Conservation (phyloP, 2,888 invertebrate species). For the Archips xylosteana region DNA sequence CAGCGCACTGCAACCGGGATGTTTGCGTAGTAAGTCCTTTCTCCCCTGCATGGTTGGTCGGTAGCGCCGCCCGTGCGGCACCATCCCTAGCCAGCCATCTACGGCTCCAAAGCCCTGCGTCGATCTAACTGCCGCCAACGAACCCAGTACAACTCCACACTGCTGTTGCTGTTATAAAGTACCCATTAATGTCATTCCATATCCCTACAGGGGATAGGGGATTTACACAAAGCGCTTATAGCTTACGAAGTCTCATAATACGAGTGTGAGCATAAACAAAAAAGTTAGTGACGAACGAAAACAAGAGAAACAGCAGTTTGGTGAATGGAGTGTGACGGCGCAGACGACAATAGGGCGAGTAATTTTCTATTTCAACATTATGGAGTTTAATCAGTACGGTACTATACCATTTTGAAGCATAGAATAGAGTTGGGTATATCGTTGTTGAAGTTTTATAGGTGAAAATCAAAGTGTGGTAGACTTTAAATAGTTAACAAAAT, state of each 20-base stretch:
- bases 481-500: conserved; percentile 63
- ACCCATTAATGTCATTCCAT: conserved; percentile 21
- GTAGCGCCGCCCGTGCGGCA: conserved; percentile 43
- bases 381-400: conserved; percentile 67
- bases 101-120: not conserved
- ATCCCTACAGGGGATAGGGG: conserved; percentile 61
- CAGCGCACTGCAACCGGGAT: conserved; percentile 62
- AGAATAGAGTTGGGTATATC: conserved; percentile 76
- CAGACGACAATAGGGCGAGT: conserved; percentile 81
- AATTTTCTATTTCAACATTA: conserved; percentile 78
- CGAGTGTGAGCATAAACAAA: conserved; percentile 51
- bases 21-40: conserved; percentile 71
- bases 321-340: conserved; percentile 72
- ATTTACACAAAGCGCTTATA: conserved; percentile 55
- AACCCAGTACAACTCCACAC: conserved; percentile 26
- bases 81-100: conserved; percentile 1
- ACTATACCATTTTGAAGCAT: conserved; percentile 66
- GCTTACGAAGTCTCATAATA: conserved; percentile 44
- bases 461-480: conserved; percentile 73
- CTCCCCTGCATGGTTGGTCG: conserved; percentile 61
- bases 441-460: conserved; percentile 58
- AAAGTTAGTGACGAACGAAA: conserved; percentile 64
- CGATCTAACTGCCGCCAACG: conserved; percentile 14
- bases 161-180: conserved; percentile 27
- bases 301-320: conserved; percentile 72